phyloP scores from a whole-genome alignment of 2,888 invertebrate species.

The Noctua fimbriata region DNA sequence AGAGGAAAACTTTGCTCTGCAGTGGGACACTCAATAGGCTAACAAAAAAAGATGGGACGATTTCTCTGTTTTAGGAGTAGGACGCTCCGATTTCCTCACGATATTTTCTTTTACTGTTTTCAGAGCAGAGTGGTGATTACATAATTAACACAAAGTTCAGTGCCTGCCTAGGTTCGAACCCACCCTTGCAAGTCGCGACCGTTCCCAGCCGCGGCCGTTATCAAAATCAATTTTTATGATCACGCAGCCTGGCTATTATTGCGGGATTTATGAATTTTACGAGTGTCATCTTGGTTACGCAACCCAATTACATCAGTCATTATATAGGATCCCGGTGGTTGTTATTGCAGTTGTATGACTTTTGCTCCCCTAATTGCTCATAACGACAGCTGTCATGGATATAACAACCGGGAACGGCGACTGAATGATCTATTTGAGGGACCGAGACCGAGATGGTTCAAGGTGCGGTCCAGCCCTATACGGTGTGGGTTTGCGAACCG shows the following conservation, averaged over 20 bases:
- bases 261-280: conserved; percentile 27
- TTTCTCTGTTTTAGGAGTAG: background rate
- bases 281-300: conserved; percentile 33
- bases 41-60: too few species aligned
- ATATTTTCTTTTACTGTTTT: background rate
- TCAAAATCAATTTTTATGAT: conserved; percentile 23
- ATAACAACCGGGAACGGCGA: background rate
- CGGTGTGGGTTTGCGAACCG: background rate
- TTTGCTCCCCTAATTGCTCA: conserved; percentile 27
- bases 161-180: background rate
- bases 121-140: background rate
- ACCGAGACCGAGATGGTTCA: background rate
- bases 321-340: conserved; percentile 42
- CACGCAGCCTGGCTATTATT: conserved; percentile 17
- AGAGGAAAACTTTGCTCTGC: too few species aligned
- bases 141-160: background rate
- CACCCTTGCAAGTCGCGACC: background rate
- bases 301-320: conserved; percentile 43
- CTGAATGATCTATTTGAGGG: conserved; percentile 18
- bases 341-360: conserved; percentile 57
- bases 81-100: background rate
- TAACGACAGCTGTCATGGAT: conserved; percentile 26
- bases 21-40: too few species aligned
- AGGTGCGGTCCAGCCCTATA: background rate
- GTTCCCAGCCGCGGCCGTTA: background rate